Percentiles rank a stretch among this genome's conserved stretches.
phyloP scores from a whole-genome alignment of 1,140 invertebrate species.

The Helicoverpa armigera region DNA sequence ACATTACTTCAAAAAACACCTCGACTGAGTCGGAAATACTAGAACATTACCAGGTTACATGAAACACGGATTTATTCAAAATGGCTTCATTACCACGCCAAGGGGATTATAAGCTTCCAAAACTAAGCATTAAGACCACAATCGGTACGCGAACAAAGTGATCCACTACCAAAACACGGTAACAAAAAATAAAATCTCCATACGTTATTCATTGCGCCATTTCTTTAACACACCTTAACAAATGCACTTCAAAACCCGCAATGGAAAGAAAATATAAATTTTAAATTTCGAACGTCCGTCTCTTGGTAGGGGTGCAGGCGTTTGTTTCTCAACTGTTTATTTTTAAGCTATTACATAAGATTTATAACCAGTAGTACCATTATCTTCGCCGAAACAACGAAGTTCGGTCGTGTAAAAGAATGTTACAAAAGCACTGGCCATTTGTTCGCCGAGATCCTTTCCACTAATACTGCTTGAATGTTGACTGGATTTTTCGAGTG shows the following conservation, averaged over 20 bases:
- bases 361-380: slow-evolving; percentile 64
- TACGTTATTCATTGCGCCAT: slow-evolving; percentile 5
- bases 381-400: slow-evolving; percentile 62
- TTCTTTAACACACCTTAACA: background rate
- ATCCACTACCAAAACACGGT: background rate
- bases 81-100: slow-evolving; percentile 43
- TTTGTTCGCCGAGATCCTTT: slow-evolving; percentile 52
- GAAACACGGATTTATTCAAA: slow-evolving; percentile 40
- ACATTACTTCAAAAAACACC: slow-evolving; percentile 25
- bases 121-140: slow-evolving; percentile 55
- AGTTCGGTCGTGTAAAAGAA: slow-evolving; percentile 60
- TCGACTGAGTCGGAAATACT: slow-evolving; percentile 25
- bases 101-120: slow-evolving; percentile 42
- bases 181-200: background rate
- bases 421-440: slow-evolving; percentile 53
- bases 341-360: slow-evolving; percentile 67
- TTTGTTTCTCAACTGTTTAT: slow-evolving; percentile 63
- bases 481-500: slow-evolving; percentile 40
- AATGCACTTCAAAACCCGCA: background rate
- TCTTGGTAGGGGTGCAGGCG: slow-evolving; percentile 47
- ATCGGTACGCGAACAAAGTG: slow-evolving; percentile 45
- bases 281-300: slow-evolving; percentile 29
- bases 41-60: slow-evolving; percentile 34
- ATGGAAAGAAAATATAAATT: slow-evolving; percentile 45
- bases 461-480: slow-evolving; percentile 43